Evolutionary conservation across 2,797 vertebrate species (phyloP).

Genomic region (Myotis findleyi): DNA sequence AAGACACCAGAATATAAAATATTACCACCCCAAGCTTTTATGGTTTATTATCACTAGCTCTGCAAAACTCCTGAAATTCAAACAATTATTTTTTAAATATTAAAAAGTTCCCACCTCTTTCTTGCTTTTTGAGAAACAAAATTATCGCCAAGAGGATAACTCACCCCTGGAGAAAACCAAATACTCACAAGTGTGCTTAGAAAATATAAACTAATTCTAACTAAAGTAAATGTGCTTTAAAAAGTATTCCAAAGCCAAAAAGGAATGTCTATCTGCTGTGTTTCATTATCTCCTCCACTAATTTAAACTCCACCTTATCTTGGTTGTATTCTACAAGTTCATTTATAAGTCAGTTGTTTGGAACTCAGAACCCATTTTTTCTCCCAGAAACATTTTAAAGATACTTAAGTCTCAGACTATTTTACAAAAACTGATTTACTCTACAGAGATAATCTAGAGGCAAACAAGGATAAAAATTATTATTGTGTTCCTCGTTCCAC

Average conservation of each 20-base stretch:
- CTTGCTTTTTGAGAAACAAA: conserved; percentile 40
- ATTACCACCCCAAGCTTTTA: not conserved
- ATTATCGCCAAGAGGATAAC: conserved; percentile 29
- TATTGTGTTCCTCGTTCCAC: not conserved
- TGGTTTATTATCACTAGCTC: not conserved
- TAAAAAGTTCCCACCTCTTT: not conserved
- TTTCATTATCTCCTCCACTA: conserved; percentile 6
- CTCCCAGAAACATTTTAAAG: conserved; percentile 37
- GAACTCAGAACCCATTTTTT: conserved; percentile 16
- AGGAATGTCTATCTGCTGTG: not conserved
- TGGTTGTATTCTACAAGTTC: not conserved
- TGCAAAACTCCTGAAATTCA: conserved; percentile 23
- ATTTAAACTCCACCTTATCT: conserved; percentile 35
- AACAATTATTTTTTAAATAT: not conserved
- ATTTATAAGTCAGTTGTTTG: conserved; percentile 5
- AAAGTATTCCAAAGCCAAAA: not conserved
- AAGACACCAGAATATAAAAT: not conserved
- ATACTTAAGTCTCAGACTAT: not conserved
- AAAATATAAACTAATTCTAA: conserved; percentile 56
- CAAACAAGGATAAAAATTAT: not conserved
- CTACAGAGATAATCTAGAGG: not conserved
- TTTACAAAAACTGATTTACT: conserved; percentile 42
- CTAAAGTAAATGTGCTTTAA: not conserved
- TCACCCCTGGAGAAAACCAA: not conserved
- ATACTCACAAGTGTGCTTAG: conserved; percentile 11